Conservation (phyloP, 2,888 invertebrate species). For the Mythimna ferrago region DNA sequence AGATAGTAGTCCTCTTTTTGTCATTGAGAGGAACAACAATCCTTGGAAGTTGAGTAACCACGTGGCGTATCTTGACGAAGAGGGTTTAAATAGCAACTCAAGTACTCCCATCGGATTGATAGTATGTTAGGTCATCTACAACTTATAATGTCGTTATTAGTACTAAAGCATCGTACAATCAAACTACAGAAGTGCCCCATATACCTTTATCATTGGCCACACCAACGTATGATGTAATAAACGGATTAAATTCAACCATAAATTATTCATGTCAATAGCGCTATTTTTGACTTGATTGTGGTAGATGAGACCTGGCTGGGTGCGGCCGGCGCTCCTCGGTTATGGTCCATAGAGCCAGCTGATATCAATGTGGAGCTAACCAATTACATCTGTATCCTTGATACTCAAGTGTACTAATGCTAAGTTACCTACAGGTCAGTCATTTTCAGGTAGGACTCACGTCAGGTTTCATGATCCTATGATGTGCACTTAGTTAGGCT, state of each 20-base stretch:
- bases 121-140: too few relatives aligned
- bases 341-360: constrained; percentile 57
- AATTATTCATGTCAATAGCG: constrained; percentile 65
- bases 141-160: background rate
- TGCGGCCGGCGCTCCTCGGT: constrained; percentile 62
- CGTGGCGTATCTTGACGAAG: too few relatives aligned
- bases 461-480: background rate
- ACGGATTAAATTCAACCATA: constrained; percentile 55
- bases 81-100: too few relatives aligned
- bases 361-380: constrained; percentile 37
- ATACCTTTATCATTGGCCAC: constrained; percentile 20
- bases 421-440: background rate
- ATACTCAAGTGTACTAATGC: background rate
- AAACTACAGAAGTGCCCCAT: background rate
- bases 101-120: too few relatives aligned
- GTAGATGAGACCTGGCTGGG: constrained; percentile 49
- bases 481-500: too few relatives aligned
- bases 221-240: constrained; percentile 59
- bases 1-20: too few relatives aligned
- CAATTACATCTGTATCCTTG: constrained; percentile 8
- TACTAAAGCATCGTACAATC: background rate
- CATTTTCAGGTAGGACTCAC: background rate
- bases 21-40: too few relatives aligned
- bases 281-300: constrained; percentile 65
- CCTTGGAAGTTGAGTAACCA: too few relatives aligned